phyloP scores from a whole-genome alignment of 2,888 invertebrate species.

The Oscheius sp. region DNA sequence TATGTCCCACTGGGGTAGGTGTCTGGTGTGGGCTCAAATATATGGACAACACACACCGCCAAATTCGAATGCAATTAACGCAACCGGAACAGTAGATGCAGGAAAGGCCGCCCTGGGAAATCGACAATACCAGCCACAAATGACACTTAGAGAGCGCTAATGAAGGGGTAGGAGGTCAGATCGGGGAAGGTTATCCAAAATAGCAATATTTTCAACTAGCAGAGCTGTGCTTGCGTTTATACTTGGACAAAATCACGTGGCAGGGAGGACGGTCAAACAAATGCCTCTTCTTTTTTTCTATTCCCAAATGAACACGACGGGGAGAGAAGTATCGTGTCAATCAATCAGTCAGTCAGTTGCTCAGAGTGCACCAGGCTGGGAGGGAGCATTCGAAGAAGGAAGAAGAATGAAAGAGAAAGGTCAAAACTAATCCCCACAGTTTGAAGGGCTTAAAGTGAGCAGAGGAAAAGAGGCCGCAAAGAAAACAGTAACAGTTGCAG shows the following conservation, averaged over 20 bases:
- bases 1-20: not conserved
- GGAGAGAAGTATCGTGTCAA: not conserved
- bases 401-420: not conserved
- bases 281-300: too few relatives aligned
- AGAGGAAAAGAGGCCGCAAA: conserved; percentile 14
- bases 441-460: not conserved
- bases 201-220: too few relatives aligned
- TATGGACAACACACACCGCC: not conserved
- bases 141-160: not conserved
- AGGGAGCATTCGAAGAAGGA: not conserved
- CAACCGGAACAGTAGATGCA: conserved; percentile 20
- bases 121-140: conserved; percentile 1
- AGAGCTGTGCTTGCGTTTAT: not conserved
- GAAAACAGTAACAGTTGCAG: not conserved
- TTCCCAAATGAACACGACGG: too few relatives aligned
- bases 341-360: conserved; percentile 13
- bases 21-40: not conserved
- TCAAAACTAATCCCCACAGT: not conserved
- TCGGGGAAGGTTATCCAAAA: not conserved
- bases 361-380: not conserved
- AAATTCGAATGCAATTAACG: conserved; percentile 24
- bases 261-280: not conserved
- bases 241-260: not conserved
- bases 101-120: not conserved
- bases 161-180: not conserved